Conservation (phyloP, 92 coral and sea anemone genomes). For the Porites cylindrica region DNA sequence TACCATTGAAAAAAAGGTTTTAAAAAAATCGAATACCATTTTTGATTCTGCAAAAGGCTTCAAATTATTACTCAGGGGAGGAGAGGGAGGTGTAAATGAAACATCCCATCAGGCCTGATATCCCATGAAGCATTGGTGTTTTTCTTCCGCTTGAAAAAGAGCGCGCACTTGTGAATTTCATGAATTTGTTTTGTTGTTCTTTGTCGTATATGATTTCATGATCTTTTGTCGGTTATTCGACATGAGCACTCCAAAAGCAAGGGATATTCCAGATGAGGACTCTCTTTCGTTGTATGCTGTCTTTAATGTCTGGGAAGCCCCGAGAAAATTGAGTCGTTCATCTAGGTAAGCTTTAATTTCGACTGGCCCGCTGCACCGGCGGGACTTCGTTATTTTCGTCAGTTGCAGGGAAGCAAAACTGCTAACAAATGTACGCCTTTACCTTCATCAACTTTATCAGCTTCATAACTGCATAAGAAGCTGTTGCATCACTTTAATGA, state of each 20-base stretch:
- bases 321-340: conserved; percentile 48
- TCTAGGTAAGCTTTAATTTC: neutral
- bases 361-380: too few species aligned
- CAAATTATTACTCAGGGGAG: neutral
- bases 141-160: neutral
- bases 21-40: too few species aligned
- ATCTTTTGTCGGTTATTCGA: conserved; percentile 69
- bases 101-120: neutral
- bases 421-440: too few species aligned
- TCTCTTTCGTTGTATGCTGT: conserved; percentile 73
- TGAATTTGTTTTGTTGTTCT: conserved; percentile 18
- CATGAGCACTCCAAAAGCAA: conserved; percentile 62
- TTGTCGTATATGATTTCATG: conserved; percentile 20
- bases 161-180: conserved; percentile 23
- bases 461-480: too few species aligned
- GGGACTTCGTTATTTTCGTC: neutral
- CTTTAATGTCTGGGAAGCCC: conserved; percentile 72
- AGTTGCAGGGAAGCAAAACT: too few species aligned
- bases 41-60: too few species aligned
- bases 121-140: conserved; percentile 18
- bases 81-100: neutral
- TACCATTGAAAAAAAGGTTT: too few species aligned
- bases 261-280: conserved; percentile 17
- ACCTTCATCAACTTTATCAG: too few species aligned
- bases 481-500: too few species aligned